Evolutionary conservation across 1,140 invertebrate species (phyloP), one percentile per base, ranked within the genome.

Genomic region (Sycobia sp.): DNA sequence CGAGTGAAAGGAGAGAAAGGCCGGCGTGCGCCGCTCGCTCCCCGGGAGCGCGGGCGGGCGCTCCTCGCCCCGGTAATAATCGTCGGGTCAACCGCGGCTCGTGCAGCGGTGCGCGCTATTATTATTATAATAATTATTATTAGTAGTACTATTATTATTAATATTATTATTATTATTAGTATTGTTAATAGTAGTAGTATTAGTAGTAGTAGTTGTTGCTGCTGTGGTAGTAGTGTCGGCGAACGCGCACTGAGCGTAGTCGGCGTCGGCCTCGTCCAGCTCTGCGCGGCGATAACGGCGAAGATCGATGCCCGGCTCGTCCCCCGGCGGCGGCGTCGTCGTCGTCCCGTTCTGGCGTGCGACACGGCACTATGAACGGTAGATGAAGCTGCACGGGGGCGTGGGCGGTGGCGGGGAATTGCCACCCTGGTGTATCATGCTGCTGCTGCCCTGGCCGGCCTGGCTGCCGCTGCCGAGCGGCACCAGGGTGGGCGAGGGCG

Each of bases 341-440:
- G 43, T 34, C 44, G 18, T 39, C 23, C 4, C 13, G 20, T 14
- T 1, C 32, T 23, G 43, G 56, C 16, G n/a, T 23, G 27, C 16
- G n/a, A 5, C 41, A 9, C 46, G 34, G 69, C 67, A 82, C 84
- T 86, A 87, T 79, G 86, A 85, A 63, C 86, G 80, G 73, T 87
- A 88, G 59, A 87, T 88, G 74, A 84, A 87, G 67, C 84, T 85
- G 80, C 81, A 85, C 59, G 86, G 84, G 63, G 86, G 85, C 66
- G 86, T 86, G 51, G 84, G 86, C 49, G 85, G 85, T 66, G 86
- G 84, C 65, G 86, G 85, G 65, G 86, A 83, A 39, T 81, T 80
- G 46, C 76, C 73, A 36, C 72, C 39, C 3, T 27, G 27, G 22
- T 58, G 54, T 9, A 53, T 50, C 3, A 63, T 34, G 23, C 25